phyloP scores from a whole-genome alignment of 2,113 vertebrate genomes.

The Pygathrix nemaeus region DNA sequence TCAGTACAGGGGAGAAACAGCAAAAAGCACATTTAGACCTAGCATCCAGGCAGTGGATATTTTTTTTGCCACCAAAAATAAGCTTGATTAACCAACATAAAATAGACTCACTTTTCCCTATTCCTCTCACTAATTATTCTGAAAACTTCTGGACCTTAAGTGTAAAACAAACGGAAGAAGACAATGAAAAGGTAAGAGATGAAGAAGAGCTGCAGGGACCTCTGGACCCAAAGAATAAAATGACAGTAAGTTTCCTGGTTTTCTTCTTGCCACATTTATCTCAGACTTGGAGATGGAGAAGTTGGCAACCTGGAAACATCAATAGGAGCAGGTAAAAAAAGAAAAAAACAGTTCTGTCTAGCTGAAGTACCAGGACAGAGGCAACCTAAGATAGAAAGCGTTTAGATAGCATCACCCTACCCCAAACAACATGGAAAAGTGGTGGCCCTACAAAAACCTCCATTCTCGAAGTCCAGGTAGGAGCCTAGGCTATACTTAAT shows the following conservation, averaged over 20 bases:
- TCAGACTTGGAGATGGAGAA: not conserved
- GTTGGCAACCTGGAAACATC: not conserved
- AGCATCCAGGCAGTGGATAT: not conserved
- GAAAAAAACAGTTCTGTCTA: not conserved
- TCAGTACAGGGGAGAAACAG: too few relatives aligned
- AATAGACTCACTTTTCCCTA: not conserved
- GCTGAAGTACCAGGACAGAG: not conserved
- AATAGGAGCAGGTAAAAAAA: not conserved
- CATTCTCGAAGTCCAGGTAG: not conserved
- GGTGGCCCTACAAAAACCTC: too few relatives aligned
- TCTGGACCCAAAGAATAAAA: not conserved
- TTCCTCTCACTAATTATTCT: not conserved
- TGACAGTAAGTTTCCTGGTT: not conserved
- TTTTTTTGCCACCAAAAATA: not conserved
- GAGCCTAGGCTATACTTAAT: not conserved
- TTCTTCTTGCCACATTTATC: not conserved
- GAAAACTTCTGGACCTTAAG: not conserved
- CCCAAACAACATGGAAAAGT: not conserved
- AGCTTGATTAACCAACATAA: not conserved
- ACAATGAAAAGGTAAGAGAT: not conserved
- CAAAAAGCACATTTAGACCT: not conserved
- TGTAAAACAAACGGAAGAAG: not conserved
- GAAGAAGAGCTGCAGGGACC: not conserved
- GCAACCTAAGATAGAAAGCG: not conserved
- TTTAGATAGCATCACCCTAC: too few relatives aligned